Evolutionary conservation across 37 sponge, comb jelly and placozoan genomes (phyloP).

Genomic region (Cladorhizidae sp.): DNA sequence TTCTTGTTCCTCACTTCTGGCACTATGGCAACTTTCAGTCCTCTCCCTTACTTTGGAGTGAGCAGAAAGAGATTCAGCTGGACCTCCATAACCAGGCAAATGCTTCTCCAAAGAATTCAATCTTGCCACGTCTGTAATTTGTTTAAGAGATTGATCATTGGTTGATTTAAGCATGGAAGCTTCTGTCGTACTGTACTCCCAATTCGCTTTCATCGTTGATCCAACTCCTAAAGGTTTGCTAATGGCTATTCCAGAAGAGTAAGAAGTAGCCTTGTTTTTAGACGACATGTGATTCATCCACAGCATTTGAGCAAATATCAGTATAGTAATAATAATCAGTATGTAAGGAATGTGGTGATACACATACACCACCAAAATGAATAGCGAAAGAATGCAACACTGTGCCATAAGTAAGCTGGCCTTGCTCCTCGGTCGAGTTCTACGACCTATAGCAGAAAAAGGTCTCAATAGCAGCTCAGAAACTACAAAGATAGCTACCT

Average conservation of each 20-base stretch:
- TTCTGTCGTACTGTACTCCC: no score
- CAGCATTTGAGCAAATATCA: background rate
- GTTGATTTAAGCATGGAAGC: no score
- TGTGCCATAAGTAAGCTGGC: conserved; percentile 7
- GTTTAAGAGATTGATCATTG: no score
- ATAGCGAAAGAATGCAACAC: background rate
- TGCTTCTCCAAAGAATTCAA: no score
- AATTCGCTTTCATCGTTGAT: background rate
- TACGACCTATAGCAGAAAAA: background rate
- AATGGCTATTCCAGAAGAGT: background rate
- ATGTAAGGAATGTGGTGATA: conserved; percentile 15
- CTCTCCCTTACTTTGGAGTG: no score
- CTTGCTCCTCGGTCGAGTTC: background rate
- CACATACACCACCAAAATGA: background rate
- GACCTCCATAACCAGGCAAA: no score
- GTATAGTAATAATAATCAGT: background rate
- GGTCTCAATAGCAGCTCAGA: conserved; percentile 8
- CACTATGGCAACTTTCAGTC: no score
- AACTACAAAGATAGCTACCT: background rate
- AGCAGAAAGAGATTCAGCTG: no score
- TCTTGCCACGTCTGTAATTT: no score
- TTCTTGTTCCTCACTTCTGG: no score
- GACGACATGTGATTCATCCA: background rate
- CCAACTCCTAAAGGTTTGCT: conserved; percentile 2
- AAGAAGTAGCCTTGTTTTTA: background rate